Evolutionary conservation across 2,888 invertebrate genomes (phyloP).

Genomic region (Rotaria sp.): DNA sequence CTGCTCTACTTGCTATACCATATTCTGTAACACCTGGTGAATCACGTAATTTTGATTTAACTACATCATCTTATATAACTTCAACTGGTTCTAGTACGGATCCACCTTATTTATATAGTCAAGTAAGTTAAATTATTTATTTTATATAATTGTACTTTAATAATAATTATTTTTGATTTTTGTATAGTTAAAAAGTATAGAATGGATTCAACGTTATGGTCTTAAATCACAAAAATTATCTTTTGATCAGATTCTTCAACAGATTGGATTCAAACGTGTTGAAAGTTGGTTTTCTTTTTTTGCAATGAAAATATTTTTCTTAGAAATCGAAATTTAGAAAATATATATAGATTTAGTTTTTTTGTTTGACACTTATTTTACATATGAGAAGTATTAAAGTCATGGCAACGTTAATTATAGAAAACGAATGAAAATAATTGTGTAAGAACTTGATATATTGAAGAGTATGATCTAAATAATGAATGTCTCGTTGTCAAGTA

Average conservation of each 20-base stretch:
- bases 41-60: constrained; percentile 19
- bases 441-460: too few relatives aligned
- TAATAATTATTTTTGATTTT: not conserved
- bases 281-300: constrained; percentile 47
- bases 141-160: not conserved
- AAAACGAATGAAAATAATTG: too few relatives aligned
- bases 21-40: not conserved
- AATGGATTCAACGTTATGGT: constrained; percentile 53
- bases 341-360: too few relatives aligned
- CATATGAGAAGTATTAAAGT: too few relatives aligned
- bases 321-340: too few relatives aligned
- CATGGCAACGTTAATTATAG: too few relatives aligned
- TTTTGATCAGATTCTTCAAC: constrained; percentile 48
- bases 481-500: not conserved
- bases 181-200: not conserved
- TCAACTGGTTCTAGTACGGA: not conserved
- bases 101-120: not conserved
- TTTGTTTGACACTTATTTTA: too few relatives aligned
- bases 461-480: not conserved
- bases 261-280: constrained; percentile 52
- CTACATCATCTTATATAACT: not conserved
- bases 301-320: not conserved
- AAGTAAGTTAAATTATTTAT: not conserved
- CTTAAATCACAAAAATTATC: constrained; percentile 49
- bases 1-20: not conserved